Evolutionary conservation across 2,113 vertebrate species (phyloP).

Genomic region (Prunella himalayana): DNA sequence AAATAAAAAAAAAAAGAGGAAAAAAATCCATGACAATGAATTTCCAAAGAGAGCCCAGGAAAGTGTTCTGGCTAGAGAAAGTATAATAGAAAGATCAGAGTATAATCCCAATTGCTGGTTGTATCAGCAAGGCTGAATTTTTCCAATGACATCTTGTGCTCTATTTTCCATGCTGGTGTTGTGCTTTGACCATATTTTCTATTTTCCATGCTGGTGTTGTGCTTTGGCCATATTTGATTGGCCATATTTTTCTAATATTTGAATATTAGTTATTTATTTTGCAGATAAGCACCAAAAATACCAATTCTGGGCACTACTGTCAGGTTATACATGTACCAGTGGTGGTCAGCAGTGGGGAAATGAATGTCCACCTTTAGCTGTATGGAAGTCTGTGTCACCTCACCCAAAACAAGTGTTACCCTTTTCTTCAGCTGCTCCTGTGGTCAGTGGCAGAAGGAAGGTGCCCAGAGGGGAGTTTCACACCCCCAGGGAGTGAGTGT

Average conservation of each 20-base stretch:
- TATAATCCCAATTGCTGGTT: neutral
- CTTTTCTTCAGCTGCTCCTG: neutral
- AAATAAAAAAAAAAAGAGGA: neutral
- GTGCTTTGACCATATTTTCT: neutral
- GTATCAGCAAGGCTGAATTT: neutral
- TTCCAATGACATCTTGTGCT: neutral
- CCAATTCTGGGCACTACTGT: rapidly evolving
- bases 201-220: no score
- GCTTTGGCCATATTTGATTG: neutral
- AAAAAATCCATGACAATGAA: neutral
- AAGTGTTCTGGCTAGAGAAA: neutral
- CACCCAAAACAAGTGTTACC: neutral
- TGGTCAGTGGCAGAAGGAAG: neutral
- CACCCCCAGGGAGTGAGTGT: neutral
- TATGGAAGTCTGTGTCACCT: neutral
- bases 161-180: neutral
- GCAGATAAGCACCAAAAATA: neutral
- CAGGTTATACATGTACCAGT: neutral
- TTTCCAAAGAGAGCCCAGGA: neutral
- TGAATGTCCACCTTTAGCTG: neutral
- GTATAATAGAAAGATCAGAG: neutral
- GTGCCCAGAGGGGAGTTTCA: neutral
- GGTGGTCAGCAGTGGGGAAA: neutral
- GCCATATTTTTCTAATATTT: neutral
- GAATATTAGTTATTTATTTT: neutral